Percentiles rank a stretch among this genome's conserved stretches.
Conservation (phyloP, 2,888 invertebrate species). For the Agrochola macilenta region DNA sequence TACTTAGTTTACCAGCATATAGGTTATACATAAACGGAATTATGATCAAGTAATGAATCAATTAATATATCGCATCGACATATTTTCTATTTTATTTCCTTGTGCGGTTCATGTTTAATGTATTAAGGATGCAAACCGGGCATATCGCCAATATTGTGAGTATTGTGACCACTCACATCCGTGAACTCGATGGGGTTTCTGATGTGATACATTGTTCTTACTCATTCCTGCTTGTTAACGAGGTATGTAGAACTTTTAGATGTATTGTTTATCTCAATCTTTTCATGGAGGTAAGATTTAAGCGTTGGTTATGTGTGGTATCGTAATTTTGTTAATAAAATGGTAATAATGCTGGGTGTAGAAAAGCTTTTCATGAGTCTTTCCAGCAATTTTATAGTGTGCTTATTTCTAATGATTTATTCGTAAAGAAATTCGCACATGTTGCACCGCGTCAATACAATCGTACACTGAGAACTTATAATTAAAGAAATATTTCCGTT, state of each 20-base stretch:
- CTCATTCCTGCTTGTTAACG: conserved; percentile 36
- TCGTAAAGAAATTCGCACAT: not conserved
- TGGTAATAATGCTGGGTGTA: not conserved
- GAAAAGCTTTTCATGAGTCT: not conserved
- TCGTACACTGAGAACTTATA: not conserved
- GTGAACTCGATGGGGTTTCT: conserved; percentile 59
- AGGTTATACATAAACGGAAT: conserved; percentile 11
- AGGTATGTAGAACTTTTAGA: conserved; percentile 16
- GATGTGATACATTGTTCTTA: conserved; percentile 55
- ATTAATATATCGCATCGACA: conserved; percentile 54
- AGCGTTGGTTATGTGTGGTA: not conserved
- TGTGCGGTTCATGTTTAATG: conserved; percentile 63
- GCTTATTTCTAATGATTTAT: not conserved
- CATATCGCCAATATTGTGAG: conserved; percentile 62
- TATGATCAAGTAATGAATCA: conserved; percentile 48
- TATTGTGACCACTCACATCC: conserved; percentile 56
- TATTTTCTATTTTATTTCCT: conserved; percentile 68
- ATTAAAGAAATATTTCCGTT: not conserved
- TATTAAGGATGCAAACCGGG: conserved; percentile 62
- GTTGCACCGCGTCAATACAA: not conserved
- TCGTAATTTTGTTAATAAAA: not conserved
- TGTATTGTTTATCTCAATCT: not conserved
- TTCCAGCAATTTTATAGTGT: not conserved
- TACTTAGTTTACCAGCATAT: conserved; percentile 13
- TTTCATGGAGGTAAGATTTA: not conserved